Base-by-base conservation (phyloP, 2,888 invertebrate genomes). In the Torymus texanus region DNA sequence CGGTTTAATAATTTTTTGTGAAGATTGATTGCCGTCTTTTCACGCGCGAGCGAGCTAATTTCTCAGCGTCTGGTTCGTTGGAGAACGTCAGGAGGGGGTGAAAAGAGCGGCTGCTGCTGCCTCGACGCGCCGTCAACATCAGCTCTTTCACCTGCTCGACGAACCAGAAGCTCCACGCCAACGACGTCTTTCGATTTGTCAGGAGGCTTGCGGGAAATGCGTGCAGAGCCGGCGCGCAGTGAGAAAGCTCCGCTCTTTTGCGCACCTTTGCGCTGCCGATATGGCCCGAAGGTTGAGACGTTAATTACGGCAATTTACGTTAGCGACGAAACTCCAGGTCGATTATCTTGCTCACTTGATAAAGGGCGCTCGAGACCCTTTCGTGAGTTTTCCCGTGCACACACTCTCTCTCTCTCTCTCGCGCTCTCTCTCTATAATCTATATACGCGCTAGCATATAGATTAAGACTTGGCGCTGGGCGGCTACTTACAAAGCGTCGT, bases 121-220 rank as follows among this genome's bases (percentile, higher is more conserved):
- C 41, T 41, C 41, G 5, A 41, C 41, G 41, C 41, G 41, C 41
- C 41, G 41, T 41, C 41, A 41, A 41, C 41, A 41, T 1, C 41
- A 41, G 41, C 41, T 41, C 41, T 41, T 41, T 41, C 41, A 8
- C 8, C 41, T 65, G 74, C 58, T 55, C 77, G 61, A 2, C 59
- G 59, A 66, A 55, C 65, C 18, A 59, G 62, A 66, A 72, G 58
- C 66, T 78, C 41, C 55, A 59, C 66, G 71, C 21, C 67, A 61
- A 67, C 78, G 58, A 78, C 78, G 67, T 78, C 72, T 78, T 73
- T 73, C 72, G 73, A 78, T 78, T 78, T 78, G 67, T 73, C 78
- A 78, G 50, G 66, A 78, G 50, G 66, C 66, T 78, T 53, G 56
- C 70, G 70, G 56, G 18, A 62, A 68, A 68, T 53, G 55, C 61